phyloP scores from a whole-genome alignment of 2,113 vertebrate genomes.

The Menura novaehollandiae region DNA sequence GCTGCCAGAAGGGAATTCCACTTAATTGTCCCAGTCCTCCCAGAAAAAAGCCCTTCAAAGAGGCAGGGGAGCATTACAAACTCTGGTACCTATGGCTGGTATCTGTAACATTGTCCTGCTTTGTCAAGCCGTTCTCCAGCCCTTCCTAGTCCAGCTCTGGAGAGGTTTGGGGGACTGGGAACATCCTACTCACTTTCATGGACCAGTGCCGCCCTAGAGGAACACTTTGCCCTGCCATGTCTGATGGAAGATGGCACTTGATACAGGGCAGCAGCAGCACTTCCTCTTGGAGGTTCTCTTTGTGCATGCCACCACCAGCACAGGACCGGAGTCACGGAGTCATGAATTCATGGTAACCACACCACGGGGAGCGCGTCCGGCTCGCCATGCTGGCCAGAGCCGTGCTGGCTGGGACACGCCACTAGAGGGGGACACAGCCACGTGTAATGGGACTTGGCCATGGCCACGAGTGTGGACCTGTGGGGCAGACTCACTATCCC shows the following conservation, averaged over 20 bases:
- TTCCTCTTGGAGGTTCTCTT: neutral
- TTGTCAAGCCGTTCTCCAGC: neutral
- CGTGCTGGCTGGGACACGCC: slow-evolving; percentile 20
- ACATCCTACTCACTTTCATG: rapidly evolving
- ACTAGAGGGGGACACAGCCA: slow-evolving; percentile 62
- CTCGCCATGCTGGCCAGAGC: neutral
- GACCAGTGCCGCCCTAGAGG: neutral
- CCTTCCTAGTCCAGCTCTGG: neutral
- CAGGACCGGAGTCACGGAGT: rapidly evolving
- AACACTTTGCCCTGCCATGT: neutral
- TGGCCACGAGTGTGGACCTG: neutral
- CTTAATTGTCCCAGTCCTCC: neutral
- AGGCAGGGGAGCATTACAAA: neutral
- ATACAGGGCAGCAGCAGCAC: rapidly evolving
- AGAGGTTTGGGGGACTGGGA: neutral
- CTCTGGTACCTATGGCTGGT: neutral
- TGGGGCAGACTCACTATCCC: neutral
- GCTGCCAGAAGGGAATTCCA: neutral
- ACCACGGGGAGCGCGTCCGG: rapidly evolving
- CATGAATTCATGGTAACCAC: rapidly evolving
- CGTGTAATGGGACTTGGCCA: neutral
- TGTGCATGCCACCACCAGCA: neutral
- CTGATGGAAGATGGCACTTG: rapidly evolving
- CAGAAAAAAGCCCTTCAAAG: neutral
- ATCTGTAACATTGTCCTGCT: neutral